These are phyloP conservation scores for Phanerotoma sp. DNA, from an alignment of 2,888 invertebrate genomes.

Conservation along the genomic window DNA sequence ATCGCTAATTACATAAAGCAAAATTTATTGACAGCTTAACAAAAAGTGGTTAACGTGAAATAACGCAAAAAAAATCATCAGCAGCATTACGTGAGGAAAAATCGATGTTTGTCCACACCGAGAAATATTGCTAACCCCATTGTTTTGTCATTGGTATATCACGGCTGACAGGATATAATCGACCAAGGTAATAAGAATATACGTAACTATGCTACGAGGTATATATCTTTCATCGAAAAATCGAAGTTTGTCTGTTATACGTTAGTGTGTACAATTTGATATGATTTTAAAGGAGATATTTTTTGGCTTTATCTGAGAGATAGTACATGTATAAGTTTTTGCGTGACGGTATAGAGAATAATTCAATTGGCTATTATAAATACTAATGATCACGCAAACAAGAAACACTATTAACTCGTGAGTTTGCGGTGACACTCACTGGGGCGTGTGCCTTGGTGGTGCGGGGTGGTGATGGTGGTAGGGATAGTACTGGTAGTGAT, in stretches of 20 bases:
- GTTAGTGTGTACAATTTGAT: not conserved
- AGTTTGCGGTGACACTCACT: conserved; percentile 62
- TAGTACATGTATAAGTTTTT: not conserved
- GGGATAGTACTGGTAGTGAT: conserved; percentile 69
- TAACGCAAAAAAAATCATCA: not conserved
- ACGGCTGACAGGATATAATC: not conserved
- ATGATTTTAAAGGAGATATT: not conserved
- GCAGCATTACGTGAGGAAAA: not conserved
- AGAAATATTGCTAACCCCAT: not conserved
- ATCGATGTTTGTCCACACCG: not conserved
- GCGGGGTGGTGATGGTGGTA: conserved; percentile 64
- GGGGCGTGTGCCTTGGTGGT: conserved; percentile 60
- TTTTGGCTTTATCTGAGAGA: not conserved
- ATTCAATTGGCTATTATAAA: conserved; percentile 1
- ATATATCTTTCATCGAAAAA: conserved; percentile 9
- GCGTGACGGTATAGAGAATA: not conserved
- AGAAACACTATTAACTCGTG: conserved; percentile 42
- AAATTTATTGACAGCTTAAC: not conserved
- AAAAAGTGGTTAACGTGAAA: not conserved
- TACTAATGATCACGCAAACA: not conserved
- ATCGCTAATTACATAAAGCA: not conserved
- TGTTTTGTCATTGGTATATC: not conserved
- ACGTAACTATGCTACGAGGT: conserved; percentile 1
- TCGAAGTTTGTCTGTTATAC: not conserved
- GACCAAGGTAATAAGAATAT: not conserved